phyloP scores from a whole-genome alignment of 30 jellyfish, hydroid and myxozoan genomes.

The Mastigias papua region DNA sequence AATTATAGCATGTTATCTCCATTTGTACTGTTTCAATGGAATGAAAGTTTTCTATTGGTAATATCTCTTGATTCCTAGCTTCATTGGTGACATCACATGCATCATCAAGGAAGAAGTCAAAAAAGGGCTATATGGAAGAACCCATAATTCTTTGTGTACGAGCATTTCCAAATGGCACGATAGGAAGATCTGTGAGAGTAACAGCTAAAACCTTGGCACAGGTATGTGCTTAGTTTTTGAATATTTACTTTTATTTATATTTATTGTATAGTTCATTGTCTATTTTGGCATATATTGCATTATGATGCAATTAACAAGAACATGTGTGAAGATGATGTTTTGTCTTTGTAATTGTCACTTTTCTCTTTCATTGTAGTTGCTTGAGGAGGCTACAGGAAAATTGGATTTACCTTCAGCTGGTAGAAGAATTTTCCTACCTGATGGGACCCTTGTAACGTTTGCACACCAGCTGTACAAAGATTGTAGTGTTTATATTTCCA shows the following conservation, averaged over 20 bases:
- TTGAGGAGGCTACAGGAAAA: constrained; percentile 85
- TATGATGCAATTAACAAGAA: too few relatives aligned
- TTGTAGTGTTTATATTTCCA: constrained; percentile 74
- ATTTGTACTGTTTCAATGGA: too few relatives aligned
- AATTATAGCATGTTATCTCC: too few relatives aligned
- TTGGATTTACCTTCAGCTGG: constrained; percentile 90
- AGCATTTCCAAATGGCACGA: constrained; percentile 72
- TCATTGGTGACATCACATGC: constrained; percentile 51
- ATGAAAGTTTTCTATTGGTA: neutral
- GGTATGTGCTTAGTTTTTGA: constrained; percentile 55
- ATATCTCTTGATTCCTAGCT: neutral
- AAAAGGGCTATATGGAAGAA: constrained; percentile 53
- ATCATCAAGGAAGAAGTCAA: constrained; percentile 8
- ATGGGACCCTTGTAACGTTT: constrained; percentile 62
- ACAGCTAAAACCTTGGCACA: constrained; percentile 50
- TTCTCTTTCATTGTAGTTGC: constrained; percentile 34
- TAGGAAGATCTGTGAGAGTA: constrained; percentile 47
- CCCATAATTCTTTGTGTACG: constrained; percentile 58
- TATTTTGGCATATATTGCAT: too few relatives aligned
- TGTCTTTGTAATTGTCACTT: neutral
- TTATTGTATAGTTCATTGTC: too few relatives aligned
- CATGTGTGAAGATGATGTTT: too few relatives aligned
- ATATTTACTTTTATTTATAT: too few relatives aligned
- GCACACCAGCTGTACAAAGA: constrained; percentile 82
- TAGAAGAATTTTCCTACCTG: constrained; percentile 71